phyloP scores from a whole-genome alignment of 2,888 invertebrate species.

The Philopedon plagiatum region DNA sequence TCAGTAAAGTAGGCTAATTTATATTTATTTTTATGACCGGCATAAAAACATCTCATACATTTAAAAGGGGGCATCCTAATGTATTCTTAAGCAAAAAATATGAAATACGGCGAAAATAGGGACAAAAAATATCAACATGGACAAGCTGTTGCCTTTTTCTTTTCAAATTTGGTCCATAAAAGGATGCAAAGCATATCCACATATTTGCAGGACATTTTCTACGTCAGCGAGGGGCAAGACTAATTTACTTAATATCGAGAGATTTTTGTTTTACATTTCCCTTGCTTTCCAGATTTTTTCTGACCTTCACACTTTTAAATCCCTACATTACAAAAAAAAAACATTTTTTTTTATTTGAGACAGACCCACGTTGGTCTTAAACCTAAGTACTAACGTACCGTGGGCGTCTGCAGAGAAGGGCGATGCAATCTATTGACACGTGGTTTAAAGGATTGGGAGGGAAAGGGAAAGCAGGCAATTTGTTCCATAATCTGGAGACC shows the following conservation, averaged over 20 bases:
- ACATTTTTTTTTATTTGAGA: too few species aligned
- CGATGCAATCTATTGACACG: too few species aligned
- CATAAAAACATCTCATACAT: background rate
- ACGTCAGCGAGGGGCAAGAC: background rate
- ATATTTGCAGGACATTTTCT: background rate
- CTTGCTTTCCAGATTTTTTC: too few species aligned
- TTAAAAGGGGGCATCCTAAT: background rate
- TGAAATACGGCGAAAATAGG: background rate
- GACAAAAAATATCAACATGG: background rate
- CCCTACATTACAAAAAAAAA: too few species aligned
- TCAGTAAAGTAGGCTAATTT: background rate
- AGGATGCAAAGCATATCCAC: background rate
- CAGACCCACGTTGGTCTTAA: too few species aligned
- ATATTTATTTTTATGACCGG: background rate
- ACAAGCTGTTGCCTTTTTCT: background rate
- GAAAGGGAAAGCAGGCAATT: too few species aligned
- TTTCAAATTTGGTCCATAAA: background rate
- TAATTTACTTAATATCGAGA: background rate
- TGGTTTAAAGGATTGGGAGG: too few species aligned
- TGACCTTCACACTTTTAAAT: too few species aligned
- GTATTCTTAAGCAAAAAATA: background rate
- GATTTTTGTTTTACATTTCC: too few species aligned
- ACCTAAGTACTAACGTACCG: too few species aligned
- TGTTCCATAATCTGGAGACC: too few species aligned
- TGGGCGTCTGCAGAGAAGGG: too few species aligned